Percentiles rank a stretch among this genome's conserved stretches.
Conservation (phyloP, 2,113 vertebrate species). For the Leptobrachium ailaonicum region DNA sequence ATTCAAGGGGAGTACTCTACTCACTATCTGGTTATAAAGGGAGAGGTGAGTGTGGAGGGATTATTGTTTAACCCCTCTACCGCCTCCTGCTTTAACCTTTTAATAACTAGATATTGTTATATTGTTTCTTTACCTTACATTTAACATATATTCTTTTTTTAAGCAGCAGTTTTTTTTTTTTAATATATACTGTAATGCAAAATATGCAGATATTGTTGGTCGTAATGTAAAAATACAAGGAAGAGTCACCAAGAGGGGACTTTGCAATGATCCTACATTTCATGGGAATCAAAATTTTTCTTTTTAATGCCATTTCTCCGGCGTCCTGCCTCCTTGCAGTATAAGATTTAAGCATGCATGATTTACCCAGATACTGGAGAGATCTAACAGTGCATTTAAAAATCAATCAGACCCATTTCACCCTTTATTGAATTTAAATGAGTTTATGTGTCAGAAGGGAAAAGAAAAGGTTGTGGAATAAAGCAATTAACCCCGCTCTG, state of each 20-base stretch:
- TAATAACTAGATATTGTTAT: too few species aligned
- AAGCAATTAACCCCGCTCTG: background rate
- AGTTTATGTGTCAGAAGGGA: conserved; percentile 5
- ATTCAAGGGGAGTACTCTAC: too few species aligned
- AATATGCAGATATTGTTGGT: too few species aligned
- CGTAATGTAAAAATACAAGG: too few species aligned
- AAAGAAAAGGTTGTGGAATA: conserved; percentile 11
- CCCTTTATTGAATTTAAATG: conserved; percentile 9
- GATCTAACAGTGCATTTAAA: conserved; percentile 8
- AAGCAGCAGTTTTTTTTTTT: too few species aligned
- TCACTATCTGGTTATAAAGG: too few species aligned
- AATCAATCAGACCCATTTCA: conserved; percentile 1
- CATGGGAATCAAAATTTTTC: background rate
- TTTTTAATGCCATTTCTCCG: background rate
- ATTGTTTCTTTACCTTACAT: too few species aligned
- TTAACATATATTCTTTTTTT: too few species aligned
- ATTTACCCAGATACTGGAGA: background rate
- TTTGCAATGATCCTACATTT: background rate
- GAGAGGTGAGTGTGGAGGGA: too few species aligned
- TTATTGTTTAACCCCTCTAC: too few species aligned
- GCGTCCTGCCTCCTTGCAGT: background rate
- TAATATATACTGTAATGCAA: too few species aligned
- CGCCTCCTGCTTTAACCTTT: too few species aligned
- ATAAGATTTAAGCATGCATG: background rate
- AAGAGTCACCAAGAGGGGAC: background rate